phyloP scores from a whole-genome alignment of 2,888 invertebrate species.

The Chelonus formosanus region DNA sequence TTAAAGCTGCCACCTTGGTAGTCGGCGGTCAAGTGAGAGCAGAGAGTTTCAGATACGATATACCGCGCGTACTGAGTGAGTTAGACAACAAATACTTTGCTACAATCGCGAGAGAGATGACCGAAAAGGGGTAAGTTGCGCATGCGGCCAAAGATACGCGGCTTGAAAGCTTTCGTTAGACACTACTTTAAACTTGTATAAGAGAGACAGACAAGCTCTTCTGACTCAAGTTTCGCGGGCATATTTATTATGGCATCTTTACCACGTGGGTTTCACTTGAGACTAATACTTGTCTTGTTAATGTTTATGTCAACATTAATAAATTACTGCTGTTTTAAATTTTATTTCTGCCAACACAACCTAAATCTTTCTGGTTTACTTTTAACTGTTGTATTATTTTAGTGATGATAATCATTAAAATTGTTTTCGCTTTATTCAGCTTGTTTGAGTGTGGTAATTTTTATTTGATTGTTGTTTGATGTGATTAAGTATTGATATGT shows the following conservation, averaged over 20 bases:
- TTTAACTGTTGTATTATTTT: too few relatives aligned
- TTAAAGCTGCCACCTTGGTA: slow-evolving; percentile 52
- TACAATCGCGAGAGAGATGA: slow-evolving; percentile 41
- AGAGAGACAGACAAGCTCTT: neutral
- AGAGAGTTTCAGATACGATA: slow-evolving; percentile 35
- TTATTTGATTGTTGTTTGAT: too few relatives aligned
- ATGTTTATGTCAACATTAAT: slow-evolving; percentile 2
- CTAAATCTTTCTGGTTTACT: too few relatives aligned
- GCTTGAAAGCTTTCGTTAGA: slow-evolving; percentile 7
- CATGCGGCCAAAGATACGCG: slow-evolving; percentile 36
- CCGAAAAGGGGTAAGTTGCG: slow-evolving; percentile 33
- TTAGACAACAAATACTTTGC: slow-evolving; percentile 25
- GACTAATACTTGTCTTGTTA: slow-evolving; percentile 7
- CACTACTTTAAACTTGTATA: slow-evolving; percentile 2
- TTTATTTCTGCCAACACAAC: too few relatives aligned
- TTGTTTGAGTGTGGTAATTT: too few relatives aligned
- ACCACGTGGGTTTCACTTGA: slow-evolving; percentile 25
- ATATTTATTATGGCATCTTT: slow-evolving; percentile 36
- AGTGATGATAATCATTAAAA: too few relatives aligned
- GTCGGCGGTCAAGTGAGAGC: slow-evolving; percentile 58
- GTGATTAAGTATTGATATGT: too few relatives aligned
- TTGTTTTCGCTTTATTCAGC: too few relatives aligned
- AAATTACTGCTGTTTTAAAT: neutral
- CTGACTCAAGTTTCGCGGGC: slow-evolving; percentile 33
- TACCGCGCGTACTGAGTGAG: slow-evolving; percentile 36